Evolutionary conservation across 2,113 vertebrate species (phyloP), one percentile per base, ranked within the genome.

Genomic region (Azemiops feae): DNA sequence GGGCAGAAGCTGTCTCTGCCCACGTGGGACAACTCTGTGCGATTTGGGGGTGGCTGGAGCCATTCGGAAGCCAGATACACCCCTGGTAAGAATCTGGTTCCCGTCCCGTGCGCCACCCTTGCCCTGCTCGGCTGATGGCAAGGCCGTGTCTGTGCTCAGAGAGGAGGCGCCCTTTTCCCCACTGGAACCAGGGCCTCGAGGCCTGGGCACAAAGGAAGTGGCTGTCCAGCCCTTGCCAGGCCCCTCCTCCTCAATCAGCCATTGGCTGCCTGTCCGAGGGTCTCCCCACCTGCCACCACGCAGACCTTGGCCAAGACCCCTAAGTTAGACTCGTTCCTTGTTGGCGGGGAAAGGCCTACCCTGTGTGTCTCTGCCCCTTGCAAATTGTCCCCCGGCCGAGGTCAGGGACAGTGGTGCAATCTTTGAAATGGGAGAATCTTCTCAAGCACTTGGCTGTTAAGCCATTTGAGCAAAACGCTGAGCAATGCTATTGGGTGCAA

Each of bases 61-160:
- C 97, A 95, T 97, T 97, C 98, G 94, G 99, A 99, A 95, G 98
- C 99, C 98, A 99, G 98, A 98, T 99, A 98, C 87, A 99, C 98
- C 96, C 98, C 99, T 97, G 99, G 99, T 99, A 95, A 98, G 98
- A 81, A 3, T 0, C 1, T 43, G 74, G 7, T 3, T 43, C 20
- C 34, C 34, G 3, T 3, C 34, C 34, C 3, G 0, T 7, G 7
- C 18, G 1, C 34, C 3, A 14, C n/a, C 3, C 1, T 43, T 8
- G 69, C 74, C 74, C 34, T 1, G 14, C n/a, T 18, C 18, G 30
- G 64, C 30, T 16, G 64, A 5, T 34, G 60, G 30, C n/a, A 34
- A 34, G 12, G 30, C 12, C 27, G 2, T 5, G 5, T 1, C n/a
- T 74, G n/a, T 6, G 16, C 69, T 39, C n/a, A 20, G 6, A 69